Evolutionary conservation across 2,888 invertebrate genomes (phyloP), one percentile per base, ranked within the genome.

Genomic region (Leistus spinibarbis): DNA sequence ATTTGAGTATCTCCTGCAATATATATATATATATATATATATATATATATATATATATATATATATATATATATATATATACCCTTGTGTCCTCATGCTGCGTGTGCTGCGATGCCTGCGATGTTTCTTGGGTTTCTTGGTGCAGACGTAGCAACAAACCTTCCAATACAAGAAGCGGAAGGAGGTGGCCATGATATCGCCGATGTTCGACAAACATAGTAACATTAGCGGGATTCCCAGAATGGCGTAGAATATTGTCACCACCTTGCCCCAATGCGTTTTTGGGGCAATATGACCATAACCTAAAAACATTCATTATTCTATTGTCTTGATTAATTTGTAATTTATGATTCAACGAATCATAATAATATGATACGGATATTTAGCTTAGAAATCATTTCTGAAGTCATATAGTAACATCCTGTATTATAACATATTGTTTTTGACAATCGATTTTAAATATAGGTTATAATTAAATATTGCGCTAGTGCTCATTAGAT

Each of bases 221-320:
- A 98, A 89, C 96, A 98, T 97, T 79, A 98, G 88, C 0, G 98
- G 98, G 80, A 98, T 98, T 64, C 95, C 98, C 78, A 97, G 89
- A 83, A 98, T 97, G 22, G 97, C 97, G 86, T 98, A 98, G 84
- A 98, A 93, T 82, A 98, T 97, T 13, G 98, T 98, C 79, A 96
- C 94, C 79, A 97, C 94, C 86, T 97, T 97, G 57, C 98, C 98
- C 83, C 93, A 93, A 81, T 93, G 91, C 0, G 98, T 98, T 87
- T 96, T 96, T 0, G 97, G 97, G 0, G 97, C 94, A 77, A 97
- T 96, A 85, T 98, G 96, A 5, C 97, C 98, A 85, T 97, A 98
- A 54, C 97, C 97, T 97, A 85, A 23, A 85, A 84, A 60, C 13
- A 60, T 54, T 7, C 56, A 22, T 69, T n/a, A n/a, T 56, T 69